Evolutionary conservation across 2,113 vertebrate genomes (phyloP).

Genomic region (Fulica atra): DNA sequence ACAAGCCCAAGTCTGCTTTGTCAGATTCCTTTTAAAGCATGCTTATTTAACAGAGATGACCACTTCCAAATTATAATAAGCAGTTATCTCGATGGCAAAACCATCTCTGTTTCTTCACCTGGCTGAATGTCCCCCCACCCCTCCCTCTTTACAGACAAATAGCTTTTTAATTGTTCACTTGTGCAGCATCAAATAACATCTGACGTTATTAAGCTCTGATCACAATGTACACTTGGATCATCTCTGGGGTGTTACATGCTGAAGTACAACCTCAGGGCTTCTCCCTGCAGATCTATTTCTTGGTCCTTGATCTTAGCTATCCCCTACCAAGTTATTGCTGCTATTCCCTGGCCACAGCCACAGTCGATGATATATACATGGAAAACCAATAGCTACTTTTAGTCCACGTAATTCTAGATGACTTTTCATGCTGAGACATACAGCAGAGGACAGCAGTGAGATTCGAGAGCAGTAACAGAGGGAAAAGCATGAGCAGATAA

Average conservation of each 20-base stretch:
- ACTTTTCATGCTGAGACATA: background rate
- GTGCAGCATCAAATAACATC: background rate
- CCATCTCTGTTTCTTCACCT: background rate
- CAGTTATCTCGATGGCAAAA: background rate
- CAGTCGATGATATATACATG: background rate
- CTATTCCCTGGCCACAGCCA: background rate
- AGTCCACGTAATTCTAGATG: background rate
- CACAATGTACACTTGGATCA: background rate
- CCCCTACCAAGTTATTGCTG: background rate
- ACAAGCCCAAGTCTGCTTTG: background rate
- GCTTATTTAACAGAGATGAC: background rate
- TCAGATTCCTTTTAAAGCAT: background rate
- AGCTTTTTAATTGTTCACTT: background rate
- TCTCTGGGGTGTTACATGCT: background rate
- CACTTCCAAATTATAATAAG: background rate
- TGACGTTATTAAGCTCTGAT: background rate
- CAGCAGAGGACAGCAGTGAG: background rate
- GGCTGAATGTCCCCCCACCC: background rate
- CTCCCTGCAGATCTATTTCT: background rate
- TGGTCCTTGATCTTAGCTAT: background rate
- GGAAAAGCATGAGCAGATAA: background rate
- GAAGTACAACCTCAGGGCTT: background rate
- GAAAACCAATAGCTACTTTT: background rate
- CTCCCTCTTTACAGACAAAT: background rate
- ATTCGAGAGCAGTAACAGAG: background rate